Percentiles rank a stretch among this genome's conserved stretches.
Evolutionary conservation across 1,140 invertebrate genomes (phyloP).

Genomic region (Drosophila oshimai): DNA sequence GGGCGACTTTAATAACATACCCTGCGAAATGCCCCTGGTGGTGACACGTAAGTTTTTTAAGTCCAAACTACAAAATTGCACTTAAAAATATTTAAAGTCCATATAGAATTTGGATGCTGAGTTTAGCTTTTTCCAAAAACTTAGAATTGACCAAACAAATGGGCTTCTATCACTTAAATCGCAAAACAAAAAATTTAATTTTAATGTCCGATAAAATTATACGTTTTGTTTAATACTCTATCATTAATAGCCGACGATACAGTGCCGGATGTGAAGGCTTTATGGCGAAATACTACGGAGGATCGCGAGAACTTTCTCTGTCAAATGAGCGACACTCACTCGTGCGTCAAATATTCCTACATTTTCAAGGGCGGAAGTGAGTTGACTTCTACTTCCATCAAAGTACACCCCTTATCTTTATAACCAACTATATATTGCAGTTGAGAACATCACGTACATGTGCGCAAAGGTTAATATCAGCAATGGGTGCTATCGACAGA

Average conservation of each 20-base stretch:
- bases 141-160: too few species aligned
- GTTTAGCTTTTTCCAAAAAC: too few species aligned
- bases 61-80: too few species aligned
- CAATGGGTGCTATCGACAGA: constrained; percentile 68
- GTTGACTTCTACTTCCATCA: background rate
- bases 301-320: constrained; percentile 58
- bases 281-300: constrained; percentile 53
- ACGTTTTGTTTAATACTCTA: too few species aligned
- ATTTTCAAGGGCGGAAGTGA: constrained; percentile 76
- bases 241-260: constrained; percentile 56
- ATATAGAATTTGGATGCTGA: too few species aligned
- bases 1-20: constrained; percentile 65
- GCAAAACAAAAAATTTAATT: too few species aligned
- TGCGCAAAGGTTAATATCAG: constrained; percentile 68
- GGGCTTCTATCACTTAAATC: too few species aligned
- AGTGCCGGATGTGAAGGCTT: constrained; percentile 61
- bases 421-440: constrained; percentile 12
- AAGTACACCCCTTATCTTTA: too few species aligned
- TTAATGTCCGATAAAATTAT: too few species aligned
- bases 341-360: constrained; percentile 74
- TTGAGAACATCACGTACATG: constrained; percentile 80
- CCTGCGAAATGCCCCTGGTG: constrained; percentile 63
- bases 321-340: constrained; percentile 58
- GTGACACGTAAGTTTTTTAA: constrained; percentile 56
- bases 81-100: too few species aligned